Conservation (phyloP, 2,797 vertebrate genomes). For the Hephaestus fuliginosus region DNA sequence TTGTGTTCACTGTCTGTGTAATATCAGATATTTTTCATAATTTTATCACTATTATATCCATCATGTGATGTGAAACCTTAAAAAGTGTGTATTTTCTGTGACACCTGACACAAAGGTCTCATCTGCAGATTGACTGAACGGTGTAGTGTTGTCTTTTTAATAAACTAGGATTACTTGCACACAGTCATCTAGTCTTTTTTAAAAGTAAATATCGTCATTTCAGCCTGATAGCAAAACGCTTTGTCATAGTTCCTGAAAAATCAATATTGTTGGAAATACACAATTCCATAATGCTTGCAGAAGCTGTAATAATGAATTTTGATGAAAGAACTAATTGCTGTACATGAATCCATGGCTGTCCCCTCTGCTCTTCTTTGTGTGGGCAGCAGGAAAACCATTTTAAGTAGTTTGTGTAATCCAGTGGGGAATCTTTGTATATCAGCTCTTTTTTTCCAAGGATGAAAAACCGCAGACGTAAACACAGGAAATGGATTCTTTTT, state of each 20-base stretch:
- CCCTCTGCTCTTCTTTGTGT: constrained; percentile 10
- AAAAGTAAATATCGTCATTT: neutral
- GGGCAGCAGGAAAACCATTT: constrained; percentile 33
- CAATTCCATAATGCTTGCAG: neutral
- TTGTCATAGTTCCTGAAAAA: neutral
- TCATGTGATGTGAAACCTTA: neutral
- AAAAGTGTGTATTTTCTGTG: neutral
- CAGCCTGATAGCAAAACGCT: neutral
- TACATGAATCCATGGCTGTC: neutral
- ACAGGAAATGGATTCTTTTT: constrained; percentile 68
- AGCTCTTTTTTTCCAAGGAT: constrained; percentile 14
- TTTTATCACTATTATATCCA: neutral
- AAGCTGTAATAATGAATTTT: neutral
- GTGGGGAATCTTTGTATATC: constrained; percentile 27
- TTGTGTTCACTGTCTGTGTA: neutral
- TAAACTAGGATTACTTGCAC: neutral
- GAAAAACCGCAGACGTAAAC: constrained; percentile 60
- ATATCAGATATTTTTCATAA: neutral
- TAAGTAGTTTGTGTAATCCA: constrained; percentile 42
- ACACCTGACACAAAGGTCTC: neutral
- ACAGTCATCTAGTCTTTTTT: neutral
- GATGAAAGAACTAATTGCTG: constrained; percentile 15
- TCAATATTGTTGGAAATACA: neutral
- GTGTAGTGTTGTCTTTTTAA: neutral
- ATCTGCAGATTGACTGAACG: neutral